A percentile compares a stretch with the other conserved stretches of the same genome.
Evolutionary conservation across 2,113 vertebrate species (phyloP).

Genomic region (Numida meleagris): DNA sequence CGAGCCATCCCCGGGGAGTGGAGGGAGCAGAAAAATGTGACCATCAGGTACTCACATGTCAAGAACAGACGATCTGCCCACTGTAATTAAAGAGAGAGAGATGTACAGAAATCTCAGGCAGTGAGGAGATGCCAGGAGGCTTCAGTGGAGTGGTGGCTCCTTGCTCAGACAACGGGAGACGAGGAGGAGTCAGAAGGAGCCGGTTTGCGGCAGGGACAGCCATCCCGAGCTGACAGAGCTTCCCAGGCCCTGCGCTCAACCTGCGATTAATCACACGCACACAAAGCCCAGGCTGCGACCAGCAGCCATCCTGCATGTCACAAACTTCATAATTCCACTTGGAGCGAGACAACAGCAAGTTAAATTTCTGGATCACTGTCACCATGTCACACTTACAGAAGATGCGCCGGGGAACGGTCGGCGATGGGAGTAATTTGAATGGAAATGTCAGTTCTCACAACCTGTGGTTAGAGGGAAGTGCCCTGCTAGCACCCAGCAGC

Average conservation of each 20-base stretch:
- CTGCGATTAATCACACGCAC: constrained; percentile 39
- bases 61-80: constrained; percentile 40
- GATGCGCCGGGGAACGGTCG: constrained; percentile 47
- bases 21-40: neutral
- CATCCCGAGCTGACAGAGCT: constrained; percentile 21
- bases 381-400: constrained; percentile 53
- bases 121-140: constrained; percentile 29
- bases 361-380: constrained; percentile 64
- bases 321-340: constrained; percentile 42
- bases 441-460: constrained; percentile 72
- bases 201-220: neutral
- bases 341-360: constrained; percentile 65
- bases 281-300: neutral
- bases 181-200: neutral
- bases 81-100: constrained; percentile 23
- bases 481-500: constrained; percentile 44
- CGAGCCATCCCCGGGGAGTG: constrained; percentile 22
- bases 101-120: neutral
- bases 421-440: constrained; percentile 65
- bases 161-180: neutral
- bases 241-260: neutral
- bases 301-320: constrained; percentile 58
- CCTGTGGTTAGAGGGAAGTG: constrained; percentile 71
- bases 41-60: constrained; percentile 27
- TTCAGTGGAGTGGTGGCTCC: neutral